phyloP scores from a whole-genome alignment of 1,140 invertebrate genomes.

The Dicyema japonicum region DNA sequence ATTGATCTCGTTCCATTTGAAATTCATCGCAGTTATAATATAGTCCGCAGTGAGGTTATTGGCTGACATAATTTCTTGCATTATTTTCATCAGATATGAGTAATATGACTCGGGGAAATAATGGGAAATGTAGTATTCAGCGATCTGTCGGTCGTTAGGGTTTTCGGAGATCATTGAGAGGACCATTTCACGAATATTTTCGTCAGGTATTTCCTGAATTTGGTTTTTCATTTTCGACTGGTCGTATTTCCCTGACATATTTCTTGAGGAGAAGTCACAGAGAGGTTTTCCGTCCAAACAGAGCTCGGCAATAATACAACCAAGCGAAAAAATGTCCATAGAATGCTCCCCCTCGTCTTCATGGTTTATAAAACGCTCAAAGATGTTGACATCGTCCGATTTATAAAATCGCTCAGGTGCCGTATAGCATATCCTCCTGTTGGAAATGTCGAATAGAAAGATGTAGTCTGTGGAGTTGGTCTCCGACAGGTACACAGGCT shows the following conservation, averaged over 20 bases:
- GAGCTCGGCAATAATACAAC: neutral
- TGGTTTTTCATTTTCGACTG: neutral
- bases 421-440: neutral
- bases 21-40: no score
- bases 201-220: neutral
- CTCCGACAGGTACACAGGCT: neutral
- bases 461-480: constrained; percentile 2
- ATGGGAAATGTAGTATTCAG: no score
- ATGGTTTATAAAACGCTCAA: neutral
- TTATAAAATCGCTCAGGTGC: constrained; percentile 2
- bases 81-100: no score
- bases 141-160: no score
- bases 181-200: constrained; percentile 1
- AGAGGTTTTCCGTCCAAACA: neutral
- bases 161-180: no score
- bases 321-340: neutral
- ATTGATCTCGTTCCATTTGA: no score
- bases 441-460: constrained; percentile 2
- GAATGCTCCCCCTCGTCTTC: neutral
- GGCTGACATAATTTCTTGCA: no score
- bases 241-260: neutral
- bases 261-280: neutral
- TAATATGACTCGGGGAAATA: no score
- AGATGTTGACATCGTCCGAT: neutral
- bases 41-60: no score